Evolutionary conservation across 2,113 vertebrate species (phyloP).

Genomic region (Nyctibius bracteatus): DNA sequence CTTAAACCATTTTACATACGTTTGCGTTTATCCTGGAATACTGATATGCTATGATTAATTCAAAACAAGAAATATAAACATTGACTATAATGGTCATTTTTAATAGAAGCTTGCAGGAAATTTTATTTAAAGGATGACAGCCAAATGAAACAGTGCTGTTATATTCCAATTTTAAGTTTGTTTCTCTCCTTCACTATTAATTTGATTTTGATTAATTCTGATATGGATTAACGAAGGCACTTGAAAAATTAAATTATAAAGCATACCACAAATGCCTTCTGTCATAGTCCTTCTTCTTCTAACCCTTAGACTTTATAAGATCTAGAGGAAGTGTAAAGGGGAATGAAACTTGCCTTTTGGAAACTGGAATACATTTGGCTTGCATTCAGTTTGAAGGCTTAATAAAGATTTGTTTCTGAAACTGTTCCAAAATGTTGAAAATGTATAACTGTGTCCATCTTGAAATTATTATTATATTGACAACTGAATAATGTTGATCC

Average conservation of each 20-base stretch:
- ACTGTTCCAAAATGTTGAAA: neutral
- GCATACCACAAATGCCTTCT: neutral
- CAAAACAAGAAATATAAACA: neutral
- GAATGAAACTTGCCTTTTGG: neutral
- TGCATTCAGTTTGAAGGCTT: neutral
- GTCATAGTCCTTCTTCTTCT: neutral
- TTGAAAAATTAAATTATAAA: conserved; percentile 11
- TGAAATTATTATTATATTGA: neutral
- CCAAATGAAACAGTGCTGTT: neutral
- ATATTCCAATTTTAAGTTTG: neutral
- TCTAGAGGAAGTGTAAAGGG: neutral
- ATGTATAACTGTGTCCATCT: neutral
- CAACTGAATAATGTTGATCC: neutral
- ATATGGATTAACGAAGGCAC: neutral
- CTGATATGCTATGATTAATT: neutral
- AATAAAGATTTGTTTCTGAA: neutral
- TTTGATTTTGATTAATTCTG: neutral
- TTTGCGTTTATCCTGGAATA: neutral
- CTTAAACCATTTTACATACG: neutral
- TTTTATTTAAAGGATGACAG: neutral
- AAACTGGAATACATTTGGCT: neutral
- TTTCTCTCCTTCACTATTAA: neutral
- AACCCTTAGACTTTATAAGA: neutral
- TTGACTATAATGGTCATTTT: neutral
- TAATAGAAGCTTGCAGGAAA: neutral